Conservation (phyloP, 2,113 vertebrate genomes). For the Vombatus ursinus region DNA sequence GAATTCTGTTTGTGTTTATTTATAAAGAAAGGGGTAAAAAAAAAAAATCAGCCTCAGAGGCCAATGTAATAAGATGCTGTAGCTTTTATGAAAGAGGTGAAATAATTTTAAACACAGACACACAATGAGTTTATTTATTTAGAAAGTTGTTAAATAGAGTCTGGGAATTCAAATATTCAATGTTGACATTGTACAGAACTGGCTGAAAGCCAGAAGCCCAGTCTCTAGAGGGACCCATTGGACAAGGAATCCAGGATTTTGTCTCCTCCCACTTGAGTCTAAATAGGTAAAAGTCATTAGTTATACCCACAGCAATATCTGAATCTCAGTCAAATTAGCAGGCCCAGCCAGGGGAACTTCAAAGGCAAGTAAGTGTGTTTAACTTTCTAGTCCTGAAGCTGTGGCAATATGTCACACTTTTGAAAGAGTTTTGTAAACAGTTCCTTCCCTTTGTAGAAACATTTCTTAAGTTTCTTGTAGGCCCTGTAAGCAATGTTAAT, state of each 20-base stretch:
- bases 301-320: slow-evolving; percentile 86
- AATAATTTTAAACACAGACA: slow-evolving; percentile 93
- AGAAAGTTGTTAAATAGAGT: slow-evolving; percentile 96
- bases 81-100: slow-evolving; percentile 88
- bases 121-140: slow-evolving; percentile 97
- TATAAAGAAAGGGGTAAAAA: slow-evolving; percentile 67
- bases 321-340: slow-evolving; percentile 84
- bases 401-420: slow-evolving; percentile 86
- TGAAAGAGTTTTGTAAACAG: slow-evolving; percentile 87
- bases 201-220: slow-evolving; percentile 87
- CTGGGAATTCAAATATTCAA: slow-evolving; percentile 99
- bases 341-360: slow-evolving; percentile 83
- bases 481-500: slow-evolving; percentile 82
- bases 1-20: slow-evolving; percentile 81
- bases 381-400: slow-evolving; percentile 86
- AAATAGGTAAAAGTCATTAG: slow-evolving; percentile 89
- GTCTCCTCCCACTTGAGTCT: slow-evolving; percentile 85
- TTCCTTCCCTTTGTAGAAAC: slow-evolving; percentile 85
- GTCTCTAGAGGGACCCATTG: slow-evolving; percentile 86
- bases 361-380: slow-evolving; percentile 88
- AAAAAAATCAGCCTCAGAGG: no score
- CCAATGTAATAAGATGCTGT: slow-evolving; percentile 83
- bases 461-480: slow-evolving; percentile 83
- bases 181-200: slow-evolving; percentile 97
- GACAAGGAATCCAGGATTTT: slow-evolving; percentile 85